Base-by-base conservation (phyloP, 2,888 invertebrate genomes). In the Philaethria dido region DNA sequence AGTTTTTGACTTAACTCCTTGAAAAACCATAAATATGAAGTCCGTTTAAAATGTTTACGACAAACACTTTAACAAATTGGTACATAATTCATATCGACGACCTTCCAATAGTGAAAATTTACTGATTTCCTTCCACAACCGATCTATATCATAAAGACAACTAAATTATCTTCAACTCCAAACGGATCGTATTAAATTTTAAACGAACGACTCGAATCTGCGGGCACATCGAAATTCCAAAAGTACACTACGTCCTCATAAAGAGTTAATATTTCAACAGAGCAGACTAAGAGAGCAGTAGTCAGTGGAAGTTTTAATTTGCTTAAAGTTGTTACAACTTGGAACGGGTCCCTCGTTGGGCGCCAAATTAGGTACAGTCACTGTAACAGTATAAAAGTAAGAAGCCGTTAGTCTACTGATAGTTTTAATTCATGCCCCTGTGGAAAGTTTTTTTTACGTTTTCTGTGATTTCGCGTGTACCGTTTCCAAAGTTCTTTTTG, bases 291-390 rank as follows among this genome's bases (percentile, higher is more conserved):
- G 85, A 83, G 83, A 85, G 86, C 89, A 86, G 88, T 90, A 89
- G 89, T 88, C 88, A 80, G 80, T 74, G 76, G 79, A 92, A 92
- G 86, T 92, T 92, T 92, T 92, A 92, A 92, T 92, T 92, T 90
- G 92, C 89, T 92, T 92, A 88, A 89, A 92, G 85, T 92, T 90
- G 90, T 89, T 87, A 87, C 88, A 87, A 91, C 81, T 91, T 89
- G 86, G 89, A 90, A 89, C 88, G 86, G 85, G 86, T 86, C 91
- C 88, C 88, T 83, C 75, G 88, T 83, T 85, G 87, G 84, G 84
- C 86, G 88, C 90, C 90, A 90, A 91, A 91, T 90, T 91, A 88
- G 86, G 85, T 87, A 87, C 84, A 84, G 86, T 81, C 77, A 75
- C 75, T 76, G 76, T 76, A 76, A 78, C 73, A 74, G 77, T 73